phyloP scores from a whole-genome alignment of 2,797 vertebrate genomes.

The Bradypodion ventrale region DNA sequence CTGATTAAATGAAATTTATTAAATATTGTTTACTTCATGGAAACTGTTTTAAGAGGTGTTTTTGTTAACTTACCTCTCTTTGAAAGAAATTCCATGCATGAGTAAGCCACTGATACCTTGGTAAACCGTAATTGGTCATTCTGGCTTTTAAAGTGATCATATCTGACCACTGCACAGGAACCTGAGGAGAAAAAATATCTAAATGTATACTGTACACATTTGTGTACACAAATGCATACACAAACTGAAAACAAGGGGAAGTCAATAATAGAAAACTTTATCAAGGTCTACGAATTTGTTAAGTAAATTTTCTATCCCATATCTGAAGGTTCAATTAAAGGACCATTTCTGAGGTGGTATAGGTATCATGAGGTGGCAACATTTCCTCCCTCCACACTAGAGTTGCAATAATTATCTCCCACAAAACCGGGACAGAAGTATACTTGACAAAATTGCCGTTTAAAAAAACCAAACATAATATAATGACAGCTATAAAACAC shows the following conservation, averaged over 20 bases:
- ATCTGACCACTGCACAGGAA: conserved; percentile 90
- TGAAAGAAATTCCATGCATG: conserved; percentile 98
- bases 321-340: not conserved
- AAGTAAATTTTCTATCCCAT: not conserved
- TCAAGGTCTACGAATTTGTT: not conserved
- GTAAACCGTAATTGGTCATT: conserved; percentile 92
- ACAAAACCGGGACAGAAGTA: no score
- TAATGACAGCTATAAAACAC: no score
- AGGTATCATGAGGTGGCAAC: not conserved
- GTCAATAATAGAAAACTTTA: not conserved
- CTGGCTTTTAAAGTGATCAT: conserved; percentile 95
- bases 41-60: not conserved
- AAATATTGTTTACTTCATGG: conserved; percentile 30
- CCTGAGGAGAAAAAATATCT: conserved; percentile 70
- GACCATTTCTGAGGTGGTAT: not conserved
- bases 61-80: conserved; percentile 83
- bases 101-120: conserved; percentile 93
- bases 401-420: no score
- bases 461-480: no score
- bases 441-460: no score
- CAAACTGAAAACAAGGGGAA: not conserved
- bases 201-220: not conserved
- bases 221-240: not conserved
- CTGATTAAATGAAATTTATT: not conserved
- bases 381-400: not conserved